Base-by-base conservation (phyloP, 2,888 invertebrate species). In the Griposia aprilina region DNA sequence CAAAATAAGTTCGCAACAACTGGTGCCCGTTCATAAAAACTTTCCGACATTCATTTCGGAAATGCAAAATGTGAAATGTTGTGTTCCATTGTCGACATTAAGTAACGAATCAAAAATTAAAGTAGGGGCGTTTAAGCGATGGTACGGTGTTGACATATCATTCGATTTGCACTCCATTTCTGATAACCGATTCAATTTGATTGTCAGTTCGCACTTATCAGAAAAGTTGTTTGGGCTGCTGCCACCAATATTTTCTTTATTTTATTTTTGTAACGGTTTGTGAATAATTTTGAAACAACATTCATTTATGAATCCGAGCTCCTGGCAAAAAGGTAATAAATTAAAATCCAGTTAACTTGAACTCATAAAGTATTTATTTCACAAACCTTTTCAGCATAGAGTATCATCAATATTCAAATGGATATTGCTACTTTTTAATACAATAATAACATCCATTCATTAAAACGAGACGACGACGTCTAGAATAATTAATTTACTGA, bases 91-190 rank as follows among this genome's bases (percentile, higher is more conserved):
- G 55, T 36, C 26, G 62, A 55, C 41, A n/a, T 50, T 48, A 52
- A 63, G 17, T 81, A 81, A 30, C 62, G 62, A 81, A 75, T 74
- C 73, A 74, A 85, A 84, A 62, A 84, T 85, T 69, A 41, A 69
- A 85, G 52, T 68, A 26, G 52, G 66, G 10, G 65, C 30, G 30
- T 59, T 76, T 68, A 72, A 72, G n/a, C 65, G 74, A 48, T 62
- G 74, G 72, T n/a, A 73, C 85, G 74, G 65, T 87, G 73, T 74
- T 77, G 86, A 77, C 82, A 83, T 77, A 74, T 76, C 72, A 78
- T 80, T 86, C 71, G 63, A 85, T 85, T 87, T 76, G 52, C 73
- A 66, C 69, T 86, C 59, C 59, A 76, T 74, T 78, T 63, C 59
- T 78, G 76, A 80, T 74, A 76, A 69, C 36, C 57, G 69, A 79